These are phyloP conservation scores for Entomobrya multifasciata DNA, from an alignment of 2,888 invertebrate species.

Conservation along the genomic window DNA sequence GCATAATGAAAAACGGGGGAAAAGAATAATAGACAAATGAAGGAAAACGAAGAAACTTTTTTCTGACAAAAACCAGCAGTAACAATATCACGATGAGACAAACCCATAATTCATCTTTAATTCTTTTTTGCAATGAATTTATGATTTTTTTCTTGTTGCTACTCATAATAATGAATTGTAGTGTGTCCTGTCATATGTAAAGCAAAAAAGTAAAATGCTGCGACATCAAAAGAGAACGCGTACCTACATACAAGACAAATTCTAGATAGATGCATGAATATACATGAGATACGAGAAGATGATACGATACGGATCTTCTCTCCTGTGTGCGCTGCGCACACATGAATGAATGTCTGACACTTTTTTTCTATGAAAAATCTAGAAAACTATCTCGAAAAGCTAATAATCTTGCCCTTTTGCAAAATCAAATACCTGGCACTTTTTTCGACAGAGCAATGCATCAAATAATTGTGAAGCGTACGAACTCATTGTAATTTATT, in stretches of 20 bases:
- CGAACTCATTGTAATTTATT: background rate
- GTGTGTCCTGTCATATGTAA: conserved; percentile 38
- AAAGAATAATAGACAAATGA: conserved; percentile 64
- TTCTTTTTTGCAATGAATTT: conserved; percentile 66
- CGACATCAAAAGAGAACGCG: conserved; percentile 4
- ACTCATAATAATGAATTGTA: conserved; percentile 49
- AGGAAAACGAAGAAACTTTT: conserved; percentile 64
- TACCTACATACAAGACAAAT: background rate
- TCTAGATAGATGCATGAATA: background rate
- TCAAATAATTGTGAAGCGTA: background rate
- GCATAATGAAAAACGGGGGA: conserved; percentile 61
- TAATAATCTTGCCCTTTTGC: conserved; percentile 39
- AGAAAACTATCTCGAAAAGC: conserved; percentile 39
- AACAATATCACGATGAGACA: conserved; percentile 71
- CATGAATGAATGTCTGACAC: conserved; percentile 6
- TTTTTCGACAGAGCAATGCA: conserved; percentile 18
- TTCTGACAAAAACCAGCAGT: conserved; percentile 70
- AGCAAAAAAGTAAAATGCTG: conserved; percentile 18
- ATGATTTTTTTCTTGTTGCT: conserved; percentile 35
- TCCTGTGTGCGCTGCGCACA: background rate
- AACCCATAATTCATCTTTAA: conserved; percentile 71
- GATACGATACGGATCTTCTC: conserved; percentile 5
- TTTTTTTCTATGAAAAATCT: conserved; percentile 35
- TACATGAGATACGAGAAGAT: conserved; percentile 1
- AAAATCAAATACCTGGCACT: conserved; percentile 25